Conservation (phyloP, 2,113 vertebrate genomes). For the Gallinago jamesoni region DNA sequence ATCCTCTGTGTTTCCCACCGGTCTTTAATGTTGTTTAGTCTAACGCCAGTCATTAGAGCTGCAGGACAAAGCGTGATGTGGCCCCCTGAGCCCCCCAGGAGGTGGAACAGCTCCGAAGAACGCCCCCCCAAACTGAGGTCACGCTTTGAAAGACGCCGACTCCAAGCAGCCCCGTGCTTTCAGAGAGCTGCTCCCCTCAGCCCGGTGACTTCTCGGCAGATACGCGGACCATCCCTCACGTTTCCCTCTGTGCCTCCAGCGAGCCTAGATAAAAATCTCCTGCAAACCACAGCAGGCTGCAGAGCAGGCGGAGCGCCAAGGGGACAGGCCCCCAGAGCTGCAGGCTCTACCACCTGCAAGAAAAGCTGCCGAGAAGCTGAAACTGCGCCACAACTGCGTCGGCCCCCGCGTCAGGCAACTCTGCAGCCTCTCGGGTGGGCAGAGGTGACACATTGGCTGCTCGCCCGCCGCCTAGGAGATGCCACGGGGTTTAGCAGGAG, state of each 20-base stretch:
- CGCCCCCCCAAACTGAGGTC: not conserved
- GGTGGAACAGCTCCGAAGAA: not conserved
- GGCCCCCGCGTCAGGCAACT: not conserved
- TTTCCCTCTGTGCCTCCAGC: not conserved
- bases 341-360: not conserved
- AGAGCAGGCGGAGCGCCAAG: not conserved
- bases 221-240: not conserved
- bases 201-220: not conserved
- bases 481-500: not conserved
- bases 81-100: not conserved
- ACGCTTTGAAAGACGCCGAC: not conserved
- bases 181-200: not conserved
- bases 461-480: not conserved
- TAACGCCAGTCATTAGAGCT: not conserved
- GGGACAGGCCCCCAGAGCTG: not conserved
- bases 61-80: not conserved
- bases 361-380: not conserved
- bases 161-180: not conserved
- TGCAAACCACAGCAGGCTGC: not conserved
- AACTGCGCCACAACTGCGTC: not conserved
- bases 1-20: not conserved
- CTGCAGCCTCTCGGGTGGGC: rapidly evolving
- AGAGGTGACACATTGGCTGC: not conserved
- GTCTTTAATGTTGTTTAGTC: not conserved
- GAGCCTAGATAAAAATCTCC: not conserved